Percentiles rank a stretch among this genome's conserved stretches.
phyloP scores from a whole-genome alignment of 1,140 invertebrate genomes.

The Meloidogyne hapla region DNA sequence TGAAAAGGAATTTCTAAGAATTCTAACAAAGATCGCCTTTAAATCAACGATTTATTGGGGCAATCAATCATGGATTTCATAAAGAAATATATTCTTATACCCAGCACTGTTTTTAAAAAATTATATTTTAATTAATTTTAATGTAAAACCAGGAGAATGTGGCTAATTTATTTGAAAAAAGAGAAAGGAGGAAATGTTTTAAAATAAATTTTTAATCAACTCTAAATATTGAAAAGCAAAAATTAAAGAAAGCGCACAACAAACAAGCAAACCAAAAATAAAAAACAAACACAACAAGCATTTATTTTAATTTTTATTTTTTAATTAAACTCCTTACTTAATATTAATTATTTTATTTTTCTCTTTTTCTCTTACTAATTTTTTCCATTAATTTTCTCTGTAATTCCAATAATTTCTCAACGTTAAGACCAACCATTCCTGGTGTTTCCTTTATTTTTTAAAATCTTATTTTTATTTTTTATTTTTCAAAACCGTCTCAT shows the following conservation, averaged over 20 bases:
- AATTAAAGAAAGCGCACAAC: not conserved
- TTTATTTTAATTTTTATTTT: not conserved
- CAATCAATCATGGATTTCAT: too few relatives aligned
- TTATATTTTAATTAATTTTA: not conserved
- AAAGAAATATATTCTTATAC: too few relatives aligned
- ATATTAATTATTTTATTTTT: not conserved
- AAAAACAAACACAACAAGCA: not conserved
- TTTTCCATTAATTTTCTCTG: conserved; percentile 57
- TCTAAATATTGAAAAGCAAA: not conserved
- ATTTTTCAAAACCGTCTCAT: conserved; percentile 49
- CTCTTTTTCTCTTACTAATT: conserved; percentile 47
- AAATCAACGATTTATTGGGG: too few relatives aligned
- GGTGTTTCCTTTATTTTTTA: conserved; percentile 53
- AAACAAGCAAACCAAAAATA: not conserved
- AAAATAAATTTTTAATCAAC: not conserved
- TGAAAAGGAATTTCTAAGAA: too few relatives aligned
- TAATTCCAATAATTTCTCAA: conserved; percentile 52
- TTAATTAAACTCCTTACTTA: too few relatives aligned
- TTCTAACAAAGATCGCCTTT: too few relatives aligned
- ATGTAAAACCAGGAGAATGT: not conserved
- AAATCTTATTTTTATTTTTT: not conserved
- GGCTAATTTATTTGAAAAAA: not conserved
- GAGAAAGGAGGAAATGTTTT: not conserved
- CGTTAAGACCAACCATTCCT: conserved; percentile 57
- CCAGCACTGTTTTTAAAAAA: not conserved